These are phyloP conservation scores for Nipponacmea schrenckii DNA, from an alignment of 2,888 invertebrate species.

Conservation along the genomic window DNA sequence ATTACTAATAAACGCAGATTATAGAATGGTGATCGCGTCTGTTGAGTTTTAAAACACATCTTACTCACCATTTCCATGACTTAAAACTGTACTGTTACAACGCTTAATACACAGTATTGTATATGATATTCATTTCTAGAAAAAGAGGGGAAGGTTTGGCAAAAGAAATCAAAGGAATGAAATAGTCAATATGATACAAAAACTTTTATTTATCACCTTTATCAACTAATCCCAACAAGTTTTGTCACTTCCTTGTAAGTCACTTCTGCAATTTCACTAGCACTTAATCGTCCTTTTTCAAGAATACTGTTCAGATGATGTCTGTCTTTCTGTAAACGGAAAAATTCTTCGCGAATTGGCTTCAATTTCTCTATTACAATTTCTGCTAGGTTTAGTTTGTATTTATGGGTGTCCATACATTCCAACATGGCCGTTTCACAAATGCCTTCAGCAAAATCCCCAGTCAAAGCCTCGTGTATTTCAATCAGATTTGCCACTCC, in stretches of 20 bases:
- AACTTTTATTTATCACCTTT: slow-evolving; percentile 56
- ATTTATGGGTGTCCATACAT: slow-evolving; percentile 80
- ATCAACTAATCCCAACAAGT: slow-evolving; percentile 72
- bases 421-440: slow-evolving; percentile 73
- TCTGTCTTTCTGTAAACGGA: slow-evolving; percentile 73
- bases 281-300: slow-evolving; percentile 75
- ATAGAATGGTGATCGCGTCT: too few relatives aligned
- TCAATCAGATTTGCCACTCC: slow-evolving; percentile 90
- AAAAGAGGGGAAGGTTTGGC: too few relatives aligned
- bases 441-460: slow-evolving; percentile 76
- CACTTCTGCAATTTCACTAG: slow-evolving; percentile 73
- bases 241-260: slow-evolving; percentile 76
- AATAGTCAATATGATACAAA: too few relatives aligned
- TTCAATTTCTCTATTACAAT: slow-evolving; percentile 77
- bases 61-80: neutral
- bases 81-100: neutral
- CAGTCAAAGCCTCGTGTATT: slow-evolving; percentile 82
- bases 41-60: too few relatives aligned
- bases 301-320: slow-evolving; percentile 76
- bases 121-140: too few relatives aligned
- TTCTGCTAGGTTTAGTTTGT: slow-evolving; percentile 80
- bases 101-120: too few relatives aligned
- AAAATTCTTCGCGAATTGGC: slow-evolving; percentile 77
- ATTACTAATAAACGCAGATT: too few relatives aligned
- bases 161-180: too few relatives aligned